Evolutionary conservation across 2,113 vertebrate species (phyloP).

Genomic region (Nansenia antarctica): DNA sequence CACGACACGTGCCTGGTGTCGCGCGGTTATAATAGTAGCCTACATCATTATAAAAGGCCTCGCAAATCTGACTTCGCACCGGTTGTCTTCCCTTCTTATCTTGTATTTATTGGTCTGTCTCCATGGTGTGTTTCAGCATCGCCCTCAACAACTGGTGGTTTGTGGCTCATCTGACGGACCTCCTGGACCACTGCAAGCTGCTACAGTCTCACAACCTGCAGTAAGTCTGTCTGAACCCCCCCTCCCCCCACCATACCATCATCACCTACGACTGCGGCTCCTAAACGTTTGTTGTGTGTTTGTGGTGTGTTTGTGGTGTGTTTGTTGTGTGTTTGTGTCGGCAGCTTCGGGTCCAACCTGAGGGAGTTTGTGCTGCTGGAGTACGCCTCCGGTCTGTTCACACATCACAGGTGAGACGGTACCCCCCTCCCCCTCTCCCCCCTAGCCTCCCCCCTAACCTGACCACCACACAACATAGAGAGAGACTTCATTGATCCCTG

Average conservation of each 20-base stretch:
- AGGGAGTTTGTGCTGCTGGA: conserved; percentile 95
- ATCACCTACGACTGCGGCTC: neutral
- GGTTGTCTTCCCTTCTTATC: too few species aligned
- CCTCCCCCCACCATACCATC: neutral
- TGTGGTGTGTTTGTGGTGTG: conserved; percentile 35
- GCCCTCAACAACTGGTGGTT: conserved; percentile 99
- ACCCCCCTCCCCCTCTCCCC: too few species aligned
- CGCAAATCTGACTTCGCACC: too few species aligned
- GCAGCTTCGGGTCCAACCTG: conserved; percentile 95
- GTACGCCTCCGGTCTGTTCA: conserved; percentile 93
- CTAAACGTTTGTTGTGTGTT: neutral
- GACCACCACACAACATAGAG: too few species aligned
- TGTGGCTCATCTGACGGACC: conserved; percentile 94
- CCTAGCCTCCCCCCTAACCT: too few species aligned
- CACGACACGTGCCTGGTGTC: too few species aligned
- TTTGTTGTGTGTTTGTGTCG: conserved; percentile 5
- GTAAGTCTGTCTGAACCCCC: conserved; percentile 75
- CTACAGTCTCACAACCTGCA: conserved; percentile 96
- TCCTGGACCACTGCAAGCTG: conserved; percentile 94
- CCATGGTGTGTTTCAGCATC: conserved; percentile 77
- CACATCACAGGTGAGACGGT: conserved; percentile 88
- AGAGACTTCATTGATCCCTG: too few species aligned
- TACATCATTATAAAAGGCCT: too few species aligned
- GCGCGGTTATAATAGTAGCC: too few species aligned
- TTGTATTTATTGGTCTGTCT: too few species aligned